Base-by-base conservation (phyloP, 1,140 invertebrate genomes). In the Ylistrum balloti region DNA sequence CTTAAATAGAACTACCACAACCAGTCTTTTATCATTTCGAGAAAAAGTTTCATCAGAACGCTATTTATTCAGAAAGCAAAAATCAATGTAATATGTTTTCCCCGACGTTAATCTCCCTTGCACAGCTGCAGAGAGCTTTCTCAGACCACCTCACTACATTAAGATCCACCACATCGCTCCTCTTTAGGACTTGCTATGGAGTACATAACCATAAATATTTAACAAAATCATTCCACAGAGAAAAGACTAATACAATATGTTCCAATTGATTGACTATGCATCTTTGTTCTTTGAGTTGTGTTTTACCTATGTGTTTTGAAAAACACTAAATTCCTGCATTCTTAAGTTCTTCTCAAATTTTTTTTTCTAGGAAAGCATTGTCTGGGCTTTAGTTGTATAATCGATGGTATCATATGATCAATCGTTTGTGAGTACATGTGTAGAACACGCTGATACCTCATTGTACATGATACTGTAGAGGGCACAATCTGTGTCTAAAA, bases 131-230 rank as follows among this genome's bases (percentile, higher is more conserved):
- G 3, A 28, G n/a, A 74, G 56, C 56, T 28, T 17, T 28, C 56
- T 74, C 3, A n/a, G n/a, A 74, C 22, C 56, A 74, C 56, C 17
- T 74, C n/a, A 17, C 56, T 28, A 74, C 56, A 74, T 28, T 5
- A 74, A 7, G n/a, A 74, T 5, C 56, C 15, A n/a, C 56, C 28
- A 74, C 56, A 74, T 17, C 28, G 22, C 56, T 28, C n/a, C n/a
- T 74, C n/a, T 74, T 74, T 74, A 7, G n/a, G 56, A n/a, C 56
- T 28, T 28, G 17, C 22, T 74, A 74, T 11, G 5, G 2, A 28
- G 56, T 74, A 74, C 56, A 74, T n/a, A n/a, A 74, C 56, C n/a
- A 74, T 74, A 74, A 74, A 74, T 74, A 74, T 45, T 45, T 45
- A 45, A 45, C 41, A 45, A 45, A 45, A 45, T 45, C 1, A 45